Conservation (phyloP, 2,797 vertebrate species). For the Micrastur ruficollis region DNA sequence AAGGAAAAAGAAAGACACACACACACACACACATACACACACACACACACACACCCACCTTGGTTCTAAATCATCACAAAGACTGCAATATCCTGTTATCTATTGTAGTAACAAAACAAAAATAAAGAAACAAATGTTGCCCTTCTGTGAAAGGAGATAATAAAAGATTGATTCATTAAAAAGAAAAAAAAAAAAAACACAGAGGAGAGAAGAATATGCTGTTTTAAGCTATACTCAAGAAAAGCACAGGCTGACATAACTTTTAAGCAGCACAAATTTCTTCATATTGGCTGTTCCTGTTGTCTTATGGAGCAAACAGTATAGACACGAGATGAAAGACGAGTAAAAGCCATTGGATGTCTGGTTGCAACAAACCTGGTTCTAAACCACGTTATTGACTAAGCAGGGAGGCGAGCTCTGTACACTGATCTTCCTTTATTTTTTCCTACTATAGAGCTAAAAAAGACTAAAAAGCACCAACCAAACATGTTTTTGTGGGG, state of each 20-base stretch:
- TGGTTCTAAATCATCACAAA: conserved; percentile 35
- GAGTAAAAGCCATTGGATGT: background rate
- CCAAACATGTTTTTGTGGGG: background rate
- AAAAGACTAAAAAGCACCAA: background rate
- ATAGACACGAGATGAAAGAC: background rate
- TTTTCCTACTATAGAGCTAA: background rate
- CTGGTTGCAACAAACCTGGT: background rate
- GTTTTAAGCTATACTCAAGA: background rate
- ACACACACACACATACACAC: too few relatives aligned
- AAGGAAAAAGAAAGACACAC: background rate
- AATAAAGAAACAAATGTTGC: conserved; percentile 48
- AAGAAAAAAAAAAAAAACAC: background rate
- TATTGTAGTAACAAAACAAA: conserved; percentile 21
- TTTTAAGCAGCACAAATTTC: background rate
- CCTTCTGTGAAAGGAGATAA: conserved; percentile 7
- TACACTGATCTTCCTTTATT: rapidly evolving
- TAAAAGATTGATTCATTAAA: background rate
- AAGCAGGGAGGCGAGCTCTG: background rate
- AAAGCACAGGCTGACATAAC: background rate
- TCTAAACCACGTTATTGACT: background rate
- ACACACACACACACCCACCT: too few relatives aligned
- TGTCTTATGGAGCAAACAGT: background rate
- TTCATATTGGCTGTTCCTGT: background rate
- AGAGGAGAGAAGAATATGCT: background rate
- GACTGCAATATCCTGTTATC: conserved; percentile 65